phyloP scores from a whole-genome alignment of 2,888 invertebrate genomes.

The Seira sanloemensis region DNA sequence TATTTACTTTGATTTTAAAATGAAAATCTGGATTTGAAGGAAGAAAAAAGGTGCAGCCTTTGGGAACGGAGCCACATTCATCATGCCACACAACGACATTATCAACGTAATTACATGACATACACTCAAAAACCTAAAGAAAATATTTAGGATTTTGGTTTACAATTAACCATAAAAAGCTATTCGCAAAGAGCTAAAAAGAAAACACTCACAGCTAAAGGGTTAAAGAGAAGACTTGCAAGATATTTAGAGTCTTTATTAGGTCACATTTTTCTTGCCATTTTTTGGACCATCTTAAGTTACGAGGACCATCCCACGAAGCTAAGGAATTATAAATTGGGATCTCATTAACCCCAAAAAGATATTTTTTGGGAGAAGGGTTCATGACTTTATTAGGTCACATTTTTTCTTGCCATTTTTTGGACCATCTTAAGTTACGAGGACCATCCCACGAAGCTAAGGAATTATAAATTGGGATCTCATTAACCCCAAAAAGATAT shows the following conservation, averaged over 20 bases:
- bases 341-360: slow-evolving; percentile 60
- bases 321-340: slow-evolving; percentile 43
- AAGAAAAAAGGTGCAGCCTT: background rate
- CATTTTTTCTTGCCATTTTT: no score
- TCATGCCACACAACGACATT: background rate
- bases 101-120: background rate
- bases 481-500: slow-evolving; percentile 49
- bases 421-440: slow-evolving; percentile 17
- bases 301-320: slow-evolving; percentile 35
- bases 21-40: background rate
- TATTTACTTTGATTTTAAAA: background rate
- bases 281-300: slow-evolving; percentile 1
- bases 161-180: background rate
- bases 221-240: no score
- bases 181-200: no score
- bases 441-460: slow-evolving; percentile 32
- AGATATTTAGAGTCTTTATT: no score
- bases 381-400: no score
- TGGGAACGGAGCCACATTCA: background rate
- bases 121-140: background rate
- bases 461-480: slow-evolving; percentile 55
- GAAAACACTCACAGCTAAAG: no score
- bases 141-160: background rate
- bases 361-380: background rate
- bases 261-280: no score